These are phyloP conservation scores for Oligia latruncula DNA, from an alignment of 2,888 invertebrate species.

Conservation along the genomic window DNA sequence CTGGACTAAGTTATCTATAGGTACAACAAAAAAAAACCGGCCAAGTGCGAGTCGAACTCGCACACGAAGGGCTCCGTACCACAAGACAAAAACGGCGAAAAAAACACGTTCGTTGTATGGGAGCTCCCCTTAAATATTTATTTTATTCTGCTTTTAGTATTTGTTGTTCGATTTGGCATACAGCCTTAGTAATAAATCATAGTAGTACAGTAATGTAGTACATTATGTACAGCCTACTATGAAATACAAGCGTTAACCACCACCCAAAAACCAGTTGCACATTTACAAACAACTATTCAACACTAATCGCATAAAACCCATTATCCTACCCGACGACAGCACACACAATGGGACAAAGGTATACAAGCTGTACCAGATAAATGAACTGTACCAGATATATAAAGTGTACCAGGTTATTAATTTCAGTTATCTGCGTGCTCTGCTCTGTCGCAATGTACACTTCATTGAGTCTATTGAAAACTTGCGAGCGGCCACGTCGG, in stretches of 20 bases:
- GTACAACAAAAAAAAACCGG: no score
- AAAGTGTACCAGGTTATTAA: constrained; percentile 58
- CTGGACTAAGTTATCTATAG: no score
- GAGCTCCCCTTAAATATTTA: no score
- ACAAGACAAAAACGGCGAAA: no score
- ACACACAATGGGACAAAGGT: constrained; percentile 49
- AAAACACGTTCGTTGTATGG: no score
- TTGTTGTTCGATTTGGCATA: neutral
- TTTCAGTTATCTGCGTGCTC: constrained; percentile 64
- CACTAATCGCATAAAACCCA: constrained; percentile 43
- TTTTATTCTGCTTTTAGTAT: no score
- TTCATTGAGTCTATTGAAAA: constrained; percentile 66
- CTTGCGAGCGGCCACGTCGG: constrained; percentile 43
- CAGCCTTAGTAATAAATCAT: neutral
- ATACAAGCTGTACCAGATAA: constrained; percentile 33
- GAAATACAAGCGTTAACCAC: neutral
- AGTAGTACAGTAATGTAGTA: no score
- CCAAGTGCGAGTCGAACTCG: no score
- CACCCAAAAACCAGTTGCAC: constrained; percentile 32
- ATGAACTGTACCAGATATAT: constrained; percentile 29
- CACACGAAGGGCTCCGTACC: no score
- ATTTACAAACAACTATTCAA: constrained; percentile 19
- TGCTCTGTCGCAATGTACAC: constrained; percentile 62
- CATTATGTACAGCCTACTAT: neutral
- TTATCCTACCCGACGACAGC: constrained; percentile 31